A percentile compares a stretch with the other conserved stretches of the same genome.
Evolutionary conservation across 2,888 invertebrate species (phyloP).

Genomic region (Habrosyne pyritoides): DNA sequence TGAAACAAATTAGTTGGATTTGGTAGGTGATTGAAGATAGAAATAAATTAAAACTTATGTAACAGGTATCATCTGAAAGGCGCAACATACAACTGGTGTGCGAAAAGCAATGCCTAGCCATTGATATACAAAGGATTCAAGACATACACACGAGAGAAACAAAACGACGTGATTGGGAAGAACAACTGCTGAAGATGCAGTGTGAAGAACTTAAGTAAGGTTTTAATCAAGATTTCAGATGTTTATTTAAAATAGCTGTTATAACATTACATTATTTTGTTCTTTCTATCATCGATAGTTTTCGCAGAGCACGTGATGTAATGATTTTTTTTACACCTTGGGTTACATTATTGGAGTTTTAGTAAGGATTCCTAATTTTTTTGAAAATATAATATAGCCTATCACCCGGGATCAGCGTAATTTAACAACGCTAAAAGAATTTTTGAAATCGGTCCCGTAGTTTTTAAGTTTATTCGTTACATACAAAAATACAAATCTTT

Average conservation of each 20-base stretch:
- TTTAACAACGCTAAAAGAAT: too few relatives aligned
- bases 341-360: too few relatives aligned
- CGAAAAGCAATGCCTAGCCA: conserved; percentile 83
- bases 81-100: conserved; percentile 82
- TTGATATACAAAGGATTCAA: conserved; percentile 83
- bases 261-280: not conserved
- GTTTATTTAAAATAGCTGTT: not conserved
- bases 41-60: conserved; percentile 13
- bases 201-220: conserved; percentile 69
- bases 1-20: too few relatives aligned
- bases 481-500: too few relatives aligned
- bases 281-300: too few relatives aligned
- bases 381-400: too few relatives aligned
- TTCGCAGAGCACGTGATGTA: too few relatives aligned
- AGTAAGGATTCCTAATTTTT: too few relatives aligned
- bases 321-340: too few relatives aligned
- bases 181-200: conserved; percentile 66
- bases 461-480: too few relatives aligned
- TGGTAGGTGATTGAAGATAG: not conserved
- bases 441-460: too few relatives aligned
- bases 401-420: too few relatives aligned
- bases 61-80: conserved; percentile 81
- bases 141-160: conserved; percentile 81
- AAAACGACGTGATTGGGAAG: conserved; percentile 84
- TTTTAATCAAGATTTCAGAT: not conserved